These are phyloP conservation scores for Scrobipalpa costella DNA, from an alignment of 2,888 invertebrate species.

Conservation along the genomic window DNA sequence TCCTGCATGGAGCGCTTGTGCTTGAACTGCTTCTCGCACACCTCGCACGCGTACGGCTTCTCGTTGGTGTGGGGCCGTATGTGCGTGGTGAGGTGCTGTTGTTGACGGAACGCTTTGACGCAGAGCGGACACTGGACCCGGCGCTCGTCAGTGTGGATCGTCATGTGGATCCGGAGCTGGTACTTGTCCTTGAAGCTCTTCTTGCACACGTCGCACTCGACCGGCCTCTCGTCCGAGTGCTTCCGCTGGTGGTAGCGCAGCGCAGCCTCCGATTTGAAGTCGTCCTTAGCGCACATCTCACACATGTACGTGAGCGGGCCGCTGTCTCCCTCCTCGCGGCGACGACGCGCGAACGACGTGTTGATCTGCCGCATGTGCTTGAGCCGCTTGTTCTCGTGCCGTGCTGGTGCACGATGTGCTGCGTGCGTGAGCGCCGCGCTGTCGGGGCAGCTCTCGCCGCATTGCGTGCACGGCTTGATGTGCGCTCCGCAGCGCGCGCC, in stretches of 20 bases:
- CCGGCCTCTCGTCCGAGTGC: constrained; percentile 22
- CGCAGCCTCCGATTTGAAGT: not conserved
- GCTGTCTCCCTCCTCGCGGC: not conserved
- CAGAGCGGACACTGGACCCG: too few species aligned
- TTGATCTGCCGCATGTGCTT: not conserved
- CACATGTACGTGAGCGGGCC: not conserved
- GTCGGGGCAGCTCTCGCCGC: constrained; percentile 6
- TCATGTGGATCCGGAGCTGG: too few species aligned
- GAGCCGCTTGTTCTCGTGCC: not conserved
- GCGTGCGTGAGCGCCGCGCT: not conserved
- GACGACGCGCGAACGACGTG: not conserved
- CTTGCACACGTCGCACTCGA: too few species aligned
- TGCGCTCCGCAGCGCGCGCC: too few species aligned
- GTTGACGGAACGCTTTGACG: too few species aligned
- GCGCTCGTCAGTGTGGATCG: too few species aligned
- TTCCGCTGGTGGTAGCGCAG: constrained; percentile 20
- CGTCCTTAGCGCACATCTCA: constrained; percentile 11
- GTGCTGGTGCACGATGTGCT: constrained; percentile 7
- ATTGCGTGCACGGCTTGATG: constrained; percentile 21
- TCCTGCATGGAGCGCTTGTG: not conserved
- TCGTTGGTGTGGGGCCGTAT: not conserved
- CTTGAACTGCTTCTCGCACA: not conserved
- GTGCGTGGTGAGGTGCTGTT: too few species aligned
- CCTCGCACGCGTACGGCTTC: not conserved
- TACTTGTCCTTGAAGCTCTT: too few species aligned